Evolutionary conservation across 2,113 vertebrate species (phyloP), one percentile per base, ranked within the genome.

Genomic region (Etheostoma spectabile): DNA sequence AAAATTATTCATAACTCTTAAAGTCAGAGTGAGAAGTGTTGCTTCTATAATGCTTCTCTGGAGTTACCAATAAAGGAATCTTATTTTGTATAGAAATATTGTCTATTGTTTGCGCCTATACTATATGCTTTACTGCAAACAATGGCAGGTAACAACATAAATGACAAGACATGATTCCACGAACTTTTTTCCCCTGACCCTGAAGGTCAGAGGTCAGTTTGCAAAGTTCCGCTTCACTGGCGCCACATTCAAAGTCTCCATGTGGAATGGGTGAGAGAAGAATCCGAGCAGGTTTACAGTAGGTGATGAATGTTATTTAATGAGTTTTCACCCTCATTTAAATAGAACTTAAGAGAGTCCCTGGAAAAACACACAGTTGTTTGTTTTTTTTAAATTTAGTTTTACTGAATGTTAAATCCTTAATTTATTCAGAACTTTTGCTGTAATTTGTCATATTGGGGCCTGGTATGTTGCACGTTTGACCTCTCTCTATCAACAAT

Each of bases 281-380:
- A 5, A 74, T 59, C 12, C 16, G 22, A 67, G 46, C 62, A 61
- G 33, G 52, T 48, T 61, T 61, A 6, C 33, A 35, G 33, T 35
- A 45, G 13, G 48, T n/a, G 22, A 33, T 70, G 33, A 68, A 79
- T 79, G 52, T 42, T 19, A 63, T 53, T 35, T 62, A 57, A 74
- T 62, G n/a, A 66, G 52, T 14, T 49, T 49, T 48, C 14, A 30
- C 21, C 46, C 33, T 53, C n/a, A 49, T 48, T 15, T 60, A 46
- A 22, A n/a, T 52, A 59, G 45, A 65, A 64, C 16, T 70, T 22
- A 63, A 55, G 15, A n/a, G 5, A 0, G 5, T 45, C 57, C 15
- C 63, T 45, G 64, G 11, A 35, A 35, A 6, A 35, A n/a, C n/a
- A n/a, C n/a, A n/a, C n/a, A n/a, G n/a, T n/a, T n/a, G n/a, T n/a